phyloP scores from a whole-genome alignment of 2,888 invertebrate species.

The Acrocyrtus sp. region DNA sequence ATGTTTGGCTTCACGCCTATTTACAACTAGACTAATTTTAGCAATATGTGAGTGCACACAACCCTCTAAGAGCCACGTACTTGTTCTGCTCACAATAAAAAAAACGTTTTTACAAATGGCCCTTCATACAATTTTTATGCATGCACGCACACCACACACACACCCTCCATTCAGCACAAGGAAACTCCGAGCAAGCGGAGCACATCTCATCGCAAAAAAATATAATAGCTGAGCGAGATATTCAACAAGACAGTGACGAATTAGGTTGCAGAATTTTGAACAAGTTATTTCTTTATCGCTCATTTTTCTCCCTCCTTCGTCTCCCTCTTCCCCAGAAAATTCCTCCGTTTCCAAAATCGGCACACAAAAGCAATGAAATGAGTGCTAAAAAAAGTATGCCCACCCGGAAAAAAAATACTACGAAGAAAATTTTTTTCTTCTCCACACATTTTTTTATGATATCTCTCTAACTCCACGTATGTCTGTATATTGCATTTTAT shows the following conservation, averaged over 20 bases:
- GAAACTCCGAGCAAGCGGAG: neutral
- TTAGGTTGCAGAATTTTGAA: conserved; percentile 39
- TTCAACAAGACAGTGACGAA: conserved; percentile 51
- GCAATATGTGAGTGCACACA: neutral
- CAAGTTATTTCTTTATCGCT: conserved; percentile 17
- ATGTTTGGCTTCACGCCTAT: conserved; percentile 40
- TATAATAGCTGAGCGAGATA: conserved; percentile 34
- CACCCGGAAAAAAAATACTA: neutral
- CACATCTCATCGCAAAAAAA: neutral
- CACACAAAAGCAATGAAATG: neutral
- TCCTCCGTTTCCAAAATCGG: neutral
- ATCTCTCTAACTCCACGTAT: neutral
- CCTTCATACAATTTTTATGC: conserved; percentile 24
- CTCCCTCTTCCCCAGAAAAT: neutral
- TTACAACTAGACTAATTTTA: conserved; percentile 19
- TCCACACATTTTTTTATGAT: neutral
- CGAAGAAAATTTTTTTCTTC: neutral
- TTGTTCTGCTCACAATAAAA: neutral
- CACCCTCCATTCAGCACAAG: neutral
- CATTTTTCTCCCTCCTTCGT: conserved; percentile 13
- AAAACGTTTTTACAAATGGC: conserved; percentile 29
- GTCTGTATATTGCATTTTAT: neutral
- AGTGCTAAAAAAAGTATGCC: neutral
- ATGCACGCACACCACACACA: neutral
- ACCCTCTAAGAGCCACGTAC: conserved; percentile 4